Conservation (phyloP, 2,888 invertebrate species). For the Enchytraeus crypticus region DNA sequence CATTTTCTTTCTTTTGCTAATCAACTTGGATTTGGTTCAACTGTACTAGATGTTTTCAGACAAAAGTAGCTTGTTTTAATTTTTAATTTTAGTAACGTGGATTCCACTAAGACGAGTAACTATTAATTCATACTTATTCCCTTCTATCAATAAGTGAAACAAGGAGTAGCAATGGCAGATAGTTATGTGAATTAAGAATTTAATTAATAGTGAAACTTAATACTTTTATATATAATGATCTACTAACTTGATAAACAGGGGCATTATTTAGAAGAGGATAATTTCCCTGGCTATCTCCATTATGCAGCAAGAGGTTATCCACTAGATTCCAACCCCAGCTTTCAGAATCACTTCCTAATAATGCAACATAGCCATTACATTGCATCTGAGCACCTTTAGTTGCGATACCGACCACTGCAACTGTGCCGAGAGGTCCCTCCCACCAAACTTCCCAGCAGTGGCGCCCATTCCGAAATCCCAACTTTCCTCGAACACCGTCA, state of each 20-base stretch:
- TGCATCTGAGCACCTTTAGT: constrained; percentile 75
- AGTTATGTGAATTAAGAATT: no score
- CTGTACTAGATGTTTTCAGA: no score
- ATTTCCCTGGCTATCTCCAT: constrained; percentile 86
- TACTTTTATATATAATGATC: no score
- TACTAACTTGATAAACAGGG: constrained; percentile 82
- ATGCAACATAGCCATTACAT: constrained; percentile 87
- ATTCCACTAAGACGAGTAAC: no score
- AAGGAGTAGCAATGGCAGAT: no score
- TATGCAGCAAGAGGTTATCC: constrained; percentile 89
- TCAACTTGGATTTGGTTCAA: no score
- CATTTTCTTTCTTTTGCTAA: no score
- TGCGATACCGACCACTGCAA: constrained; percentile 73
- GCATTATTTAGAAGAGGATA: constrained; percentile 90
- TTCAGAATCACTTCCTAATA: constrained; percentile 88
- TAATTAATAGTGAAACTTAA: no score
- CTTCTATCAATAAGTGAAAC: not conserved
- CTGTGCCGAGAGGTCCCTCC: constrained; percentile 96
- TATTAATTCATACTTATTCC: no score
- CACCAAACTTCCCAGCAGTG: constrained; percentile 97
- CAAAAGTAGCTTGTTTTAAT: no score
- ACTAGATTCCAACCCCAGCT: constrained; percentile 99
- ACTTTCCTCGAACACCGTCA: constrained; percentile 79
- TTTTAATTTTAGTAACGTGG: no score
- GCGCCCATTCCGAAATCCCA: constrained; percentile 73